Base-by-base conservation (phyloP, 2,797 vertebrate species). In the Tiaroga cobitis region DNA sequence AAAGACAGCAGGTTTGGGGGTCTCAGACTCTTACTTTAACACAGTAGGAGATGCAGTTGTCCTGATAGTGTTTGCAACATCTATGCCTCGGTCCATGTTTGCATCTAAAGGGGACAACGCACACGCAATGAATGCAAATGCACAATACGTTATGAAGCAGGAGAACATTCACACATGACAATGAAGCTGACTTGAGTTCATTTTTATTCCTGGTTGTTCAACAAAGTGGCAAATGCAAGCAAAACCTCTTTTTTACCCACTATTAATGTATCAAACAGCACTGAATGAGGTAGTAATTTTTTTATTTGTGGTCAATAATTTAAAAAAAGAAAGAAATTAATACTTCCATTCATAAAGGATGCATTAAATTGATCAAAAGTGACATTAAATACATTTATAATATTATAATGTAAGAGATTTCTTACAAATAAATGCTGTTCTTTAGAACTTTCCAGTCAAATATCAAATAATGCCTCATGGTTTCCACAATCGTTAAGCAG, bases 31-130 rank as follows among this genome's bases (percentile, higher is more conserved):
- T 97, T 95, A 99, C 98, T 96, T 99, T 99, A 93, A 99, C 91
- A 91, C 97, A 98, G 89, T 99, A 99, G 72, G 97, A 97, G 90
- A 99, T 96, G 94, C 98, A 99, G 93, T 99, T 99, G 94, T 99
- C 98, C 88, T 97, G 96, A 87, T 97, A 96, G 94, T 99, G 98
- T 93, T 97, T 99, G 93, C 98, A 99, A 93, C 98, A 99, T 93
- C 97, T 96, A 94, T 99, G 98, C 87, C 98, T 96, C 87, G 98
- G 98, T 90, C 98, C 98, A 78, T 93, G 95, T 93, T 96, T 98
- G 95, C 98, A 99, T 96, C 98, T 99, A 93, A 90, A 95, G 91
- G 90, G 81, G 90, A 88, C 90, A 73, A 29, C n/a, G 61, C 4
- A 87, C 3, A 16, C 10, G 43, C 9, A 80, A 78, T 70, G 19